Evolutionary conservation across 1,140 invertebrate species (phyloP).

Genomic region (Protaetia brevitarsis): DNA sequence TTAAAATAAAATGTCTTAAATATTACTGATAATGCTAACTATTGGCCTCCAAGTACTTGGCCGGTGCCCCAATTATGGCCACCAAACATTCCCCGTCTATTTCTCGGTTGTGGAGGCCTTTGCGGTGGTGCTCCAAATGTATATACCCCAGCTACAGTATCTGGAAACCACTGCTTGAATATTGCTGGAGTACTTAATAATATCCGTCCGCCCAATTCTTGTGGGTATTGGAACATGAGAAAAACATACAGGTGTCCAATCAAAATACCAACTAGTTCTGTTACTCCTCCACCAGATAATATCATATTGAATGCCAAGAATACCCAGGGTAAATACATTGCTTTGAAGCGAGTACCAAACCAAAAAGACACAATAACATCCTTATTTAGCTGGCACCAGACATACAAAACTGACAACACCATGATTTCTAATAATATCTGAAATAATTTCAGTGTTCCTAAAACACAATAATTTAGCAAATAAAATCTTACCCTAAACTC

Average conservation of each 20-base stretch:
- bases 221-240: conserved; percentile 94
- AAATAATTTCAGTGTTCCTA: conserved; percentile 41
- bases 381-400: conserved; percentile 98
- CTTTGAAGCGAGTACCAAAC: conserved; percentile 98
- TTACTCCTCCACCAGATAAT: conserved; percentile 82
- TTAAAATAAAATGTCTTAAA: not conserved
- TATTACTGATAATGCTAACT: conserved; percentile 29
- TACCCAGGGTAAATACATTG: conserved; percentile 98
- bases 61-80: conserved; percentile 73
- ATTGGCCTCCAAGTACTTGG: conserved; percentile 61
- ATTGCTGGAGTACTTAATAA: conserved; percentile 82
- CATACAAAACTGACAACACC: conserved; percentile 92
- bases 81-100: conserved; percentile 49
- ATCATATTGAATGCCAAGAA: conserved; percentile 92
- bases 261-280: conserved; percentile 91
- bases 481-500: conserved; percentile 63
- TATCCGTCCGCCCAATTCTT: conserved; percentile 83
- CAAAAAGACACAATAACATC: conserved; percentile 95
- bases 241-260: conserved; percentile 97
- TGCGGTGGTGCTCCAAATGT: conserved; percentile 65
- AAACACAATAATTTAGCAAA: not conserved
- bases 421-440: conserved; percentile 95
- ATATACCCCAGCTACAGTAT: conserved; percentile 59
- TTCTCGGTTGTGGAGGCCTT: conserved; percentile 46
- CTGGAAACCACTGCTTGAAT: conserved; percentile 73